Conservation (phyloP, 1,140 invertebrate genomes). For the Brachionus manjavacas region DNA sequence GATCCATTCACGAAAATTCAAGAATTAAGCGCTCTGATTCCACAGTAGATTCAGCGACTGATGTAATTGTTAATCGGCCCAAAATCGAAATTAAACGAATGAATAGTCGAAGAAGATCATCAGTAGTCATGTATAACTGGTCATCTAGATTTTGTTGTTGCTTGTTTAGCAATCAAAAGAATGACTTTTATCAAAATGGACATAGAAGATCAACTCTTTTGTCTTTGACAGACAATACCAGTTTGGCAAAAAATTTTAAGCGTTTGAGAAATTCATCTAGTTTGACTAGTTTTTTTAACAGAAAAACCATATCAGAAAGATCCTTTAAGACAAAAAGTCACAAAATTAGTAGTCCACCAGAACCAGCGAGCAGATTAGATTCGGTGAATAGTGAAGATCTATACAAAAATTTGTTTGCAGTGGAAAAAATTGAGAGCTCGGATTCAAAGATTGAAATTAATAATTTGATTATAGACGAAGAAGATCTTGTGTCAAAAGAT, state of each 20-base stretch:
- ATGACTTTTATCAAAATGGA: constrained; percentile 8
- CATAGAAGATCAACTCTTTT: constrained; percentile 9
- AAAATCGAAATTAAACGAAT: background rate
- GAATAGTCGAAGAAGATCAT: background rate
- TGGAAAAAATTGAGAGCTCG: background rate
- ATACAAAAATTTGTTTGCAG: background rate
- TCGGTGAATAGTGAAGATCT: background rate
- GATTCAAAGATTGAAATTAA: background rate
- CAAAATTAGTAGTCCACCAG: background rate
- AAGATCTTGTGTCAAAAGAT: background rate
- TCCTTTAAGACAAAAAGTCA: background rate
- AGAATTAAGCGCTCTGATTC: background rate
- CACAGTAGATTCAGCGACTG: background rate
- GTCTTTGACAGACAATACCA: background rate
- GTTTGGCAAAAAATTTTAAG: background rate
- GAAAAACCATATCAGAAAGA: background rate
- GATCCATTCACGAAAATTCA: background rate
- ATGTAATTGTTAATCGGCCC: background rate
- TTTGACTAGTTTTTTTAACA: background rate
- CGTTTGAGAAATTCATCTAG: background rate
- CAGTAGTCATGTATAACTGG: background rate
- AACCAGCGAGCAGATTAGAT: background rate
- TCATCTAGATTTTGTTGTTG: background rate
- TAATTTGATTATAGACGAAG: background rate
- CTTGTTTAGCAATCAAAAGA: constrained; percentile 7